Percentiles rank a stretch among this genome's conserved stretches.
phyloP scores from a whole-genome alignment of 2,888 invertebrate species.

The Temnothorax unifasciatus region DNA sequence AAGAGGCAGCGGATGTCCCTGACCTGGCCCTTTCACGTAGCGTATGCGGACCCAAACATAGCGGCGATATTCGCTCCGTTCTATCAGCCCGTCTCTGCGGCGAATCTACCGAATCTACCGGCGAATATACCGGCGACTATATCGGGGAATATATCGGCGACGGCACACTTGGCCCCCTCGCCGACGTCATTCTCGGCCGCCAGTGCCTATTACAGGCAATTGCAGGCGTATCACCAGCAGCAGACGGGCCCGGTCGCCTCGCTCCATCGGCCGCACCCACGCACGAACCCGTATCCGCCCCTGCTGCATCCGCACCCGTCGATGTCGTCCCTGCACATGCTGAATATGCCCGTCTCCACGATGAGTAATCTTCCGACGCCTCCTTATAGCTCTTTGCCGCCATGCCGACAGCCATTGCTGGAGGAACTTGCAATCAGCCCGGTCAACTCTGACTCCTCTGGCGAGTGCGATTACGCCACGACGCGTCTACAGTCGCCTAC shows the following conservation, averaged over 20 bases:
- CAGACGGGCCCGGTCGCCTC: no score
- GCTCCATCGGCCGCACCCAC: slow-evolving; percentile 87
- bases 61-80: no score
- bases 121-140: no score
- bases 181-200: slow-evolving; percentile 83
- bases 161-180: slow-evolving; percentile 87
- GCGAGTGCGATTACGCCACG: slow-evolving; percentile 80
- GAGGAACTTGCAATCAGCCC: slow-evolving; percentile 49
- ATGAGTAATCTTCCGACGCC: slow-evolving; percentile 67
- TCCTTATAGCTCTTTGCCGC: slow-evolving; percentile 33
- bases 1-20: slow-evolving; percentile 97
- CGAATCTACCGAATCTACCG: no score
- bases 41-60: no score
- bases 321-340: slow-evolving; percentile 65
- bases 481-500: background rate
- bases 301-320: slow-evolving; percentile 71
- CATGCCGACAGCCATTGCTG: slow-evolving; percentile 67
- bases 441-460: slow-evolving; percentile 77
- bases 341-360: slow-evolving; percentile 77
- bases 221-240: no score
- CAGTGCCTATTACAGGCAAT: no score
- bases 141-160: slow-evolving; percentile 84
- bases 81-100: no score
- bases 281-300: slow-evolving; percentile 57
- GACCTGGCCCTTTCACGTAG: slow-evolving; percentile 94